Evolutionary conservation across 2,797 vertebrate species (phyloP), one percentile per base, ranked within the genome.

Genomic region (Acipenser ruthenus): DNA sequence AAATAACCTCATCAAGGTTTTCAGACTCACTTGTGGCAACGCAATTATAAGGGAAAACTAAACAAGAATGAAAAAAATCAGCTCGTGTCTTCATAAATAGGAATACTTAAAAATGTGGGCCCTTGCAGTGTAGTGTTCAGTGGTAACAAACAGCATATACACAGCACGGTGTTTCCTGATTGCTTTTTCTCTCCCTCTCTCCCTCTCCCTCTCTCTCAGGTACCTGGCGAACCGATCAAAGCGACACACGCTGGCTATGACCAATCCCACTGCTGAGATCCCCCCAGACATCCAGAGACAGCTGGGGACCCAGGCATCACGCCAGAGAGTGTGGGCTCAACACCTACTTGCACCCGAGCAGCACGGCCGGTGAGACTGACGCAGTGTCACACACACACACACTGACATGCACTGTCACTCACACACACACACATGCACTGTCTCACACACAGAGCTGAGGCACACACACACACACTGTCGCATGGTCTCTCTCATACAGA

Each of bases 181-280:
- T 37, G 23, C 23, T 37, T 37, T 37, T 37, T 37, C 23, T 37
- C 55, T 58, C 12, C 13, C 9, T 58, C 15, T 64, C 82, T 77
- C 78, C 82, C 83, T 82, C 82, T 86, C 60, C 23, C 91, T 89
- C 88, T 93, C 85, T 85, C 94, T 86, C 92, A 98, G 95, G 92
- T 99, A 99, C 94, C 93, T 98, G 95, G 94, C 96, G 90, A 97
- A 96, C 93, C 94, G 96, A 91, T 94, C 92, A 89, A 99, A 99
- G 92, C 94, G 97, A 79, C 96, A 99, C 89, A 99, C 96, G 85
- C 94, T 96, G 91, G 93, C 92, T 79, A 93, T 85, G 92, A 95
- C 94, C 89, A 93, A 87, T 86, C 87, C 93, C 86, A 90, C 93
- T 85, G 89, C 89, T 78, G 95, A 99, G 90, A 91, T 96, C 87